Evolutionary conservation across 1,140 invertebrate species (phyloP).

Genomic region (Drosophila santomea): DNA sequence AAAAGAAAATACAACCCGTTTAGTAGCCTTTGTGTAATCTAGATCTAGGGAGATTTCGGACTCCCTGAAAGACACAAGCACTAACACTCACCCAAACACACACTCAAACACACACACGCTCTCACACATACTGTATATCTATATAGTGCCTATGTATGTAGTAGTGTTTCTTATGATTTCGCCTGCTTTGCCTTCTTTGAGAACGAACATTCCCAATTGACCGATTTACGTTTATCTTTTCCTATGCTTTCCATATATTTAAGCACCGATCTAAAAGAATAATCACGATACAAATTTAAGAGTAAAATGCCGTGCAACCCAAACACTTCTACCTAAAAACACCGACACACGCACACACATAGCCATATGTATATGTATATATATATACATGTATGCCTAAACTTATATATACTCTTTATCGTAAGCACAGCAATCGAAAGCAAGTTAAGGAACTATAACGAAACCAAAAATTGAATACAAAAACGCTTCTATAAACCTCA

Average conservation of each 20-base stretch:
- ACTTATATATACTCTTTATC: conserved; percentile 52
- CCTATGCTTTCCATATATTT: conserved; percentile 32
- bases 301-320: conserved; percentile 27
- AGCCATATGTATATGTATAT: conserved; percentile 22
- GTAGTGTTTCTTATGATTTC: conserved; percentile 14
- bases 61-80: background rate
- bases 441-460: conserved; percentile 50
- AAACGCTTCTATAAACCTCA: conserved; percentile 82
- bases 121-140: conserved; percentile 12
- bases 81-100: background rate
- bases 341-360: conserved; percentile 11
- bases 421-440: conserved; percentile 66
- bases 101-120: conserved; percentile 3
- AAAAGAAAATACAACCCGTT: background rate
- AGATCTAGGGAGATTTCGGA: conserved; percentile 2
- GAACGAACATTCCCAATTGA: conserved; percentile 24
- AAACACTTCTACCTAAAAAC: conserved; percentile 1
- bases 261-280: conserved; percentile 28
- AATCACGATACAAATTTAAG: background rate
- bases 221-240: conserved; percentile 32
- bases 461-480: conserved; percentile 36
- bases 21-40: conserved; percentile 9
- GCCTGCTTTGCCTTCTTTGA: conserved; percentile 37
- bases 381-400: conserved; percentile 41
- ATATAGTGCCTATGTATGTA: conserved; percentile 27